These are phyloP conservation scores for Aegithalos caudatus DNA, from an alignment of 2,113 vertebrate genomes.

Conservation along the genomic window DNA sequence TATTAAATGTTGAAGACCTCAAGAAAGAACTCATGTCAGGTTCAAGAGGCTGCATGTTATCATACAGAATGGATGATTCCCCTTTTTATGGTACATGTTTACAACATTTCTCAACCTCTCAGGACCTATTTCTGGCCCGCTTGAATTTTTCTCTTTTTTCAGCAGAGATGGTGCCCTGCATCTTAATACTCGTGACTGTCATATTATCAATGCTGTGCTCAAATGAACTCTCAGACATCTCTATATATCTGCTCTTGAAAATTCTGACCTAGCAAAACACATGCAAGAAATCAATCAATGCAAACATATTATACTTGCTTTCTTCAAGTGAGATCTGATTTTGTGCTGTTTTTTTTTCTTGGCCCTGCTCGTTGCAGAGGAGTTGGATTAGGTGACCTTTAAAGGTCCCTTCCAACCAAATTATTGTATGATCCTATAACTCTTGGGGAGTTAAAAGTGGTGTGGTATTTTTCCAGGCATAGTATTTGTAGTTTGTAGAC, in stretches of 20 bases:
- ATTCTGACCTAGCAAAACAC: background rate
- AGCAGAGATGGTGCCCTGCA: background rate
- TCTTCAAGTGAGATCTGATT: background rate
- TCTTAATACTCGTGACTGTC: background rate
- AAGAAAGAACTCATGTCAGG: background rate
- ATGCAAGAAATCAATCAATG: background rate
- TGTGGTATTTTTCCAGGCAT: background rate
- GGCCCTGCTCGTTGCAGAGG: background rate
- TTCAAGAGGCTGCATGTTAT: background rate
- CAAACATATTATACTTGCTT: background rate
- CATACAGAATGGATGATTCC: background rate
- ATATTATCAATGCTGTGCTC: background rate
- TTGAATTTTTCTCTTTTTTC: background rate
- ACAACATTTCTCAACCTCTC: background rate
- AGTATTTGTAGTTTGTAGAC: background rate
- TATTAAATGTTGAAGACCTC: background rate
- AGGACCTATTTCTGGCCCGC: background rate
- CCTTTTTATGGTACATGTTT: background rate
- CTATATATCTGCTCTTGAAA: background rate
- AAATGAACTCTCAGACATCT: background rate
- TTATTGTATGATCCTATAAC: background rate
- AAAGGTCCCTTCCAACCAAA: background rate
- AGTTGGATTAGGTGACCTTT: background rate
- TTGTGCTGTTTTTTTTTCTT: background rate
- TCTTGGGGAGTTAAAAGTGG: background rate